Conservation (phyloP, 2,888 invertebrate species). For the Chesias legatella region DNA sequence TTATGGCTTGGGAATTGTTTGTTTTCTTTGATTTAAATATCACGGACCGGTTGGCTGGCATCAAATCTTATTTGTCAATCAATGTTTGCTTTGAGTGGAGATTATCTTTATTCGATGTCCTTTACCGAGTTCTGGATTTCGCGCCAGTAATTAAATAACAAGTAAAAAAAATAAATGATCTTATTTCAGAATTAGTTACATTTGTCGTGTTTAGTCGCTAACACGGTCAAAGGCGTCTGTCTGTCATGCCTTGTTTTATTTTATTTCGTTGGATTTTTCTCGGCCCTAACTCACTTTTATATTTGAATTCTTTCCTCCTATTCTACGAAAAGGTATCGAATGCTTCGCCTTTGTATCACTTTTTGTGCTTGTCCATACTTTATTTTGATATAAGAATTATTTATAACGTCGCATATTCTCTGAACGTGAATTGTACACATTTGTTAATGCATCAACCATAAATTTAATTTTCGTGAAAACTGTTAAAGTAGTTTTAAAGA, state of each 20-base stretch:
- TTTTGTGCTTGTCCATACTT: conserved; percentile 68
- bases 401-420: conserved; percentile 53
- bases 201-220: conserved; percentile 34
- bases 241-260: conserved; percentile 53
- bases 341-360: conserved; percentile 78
- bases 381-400: conserved; percentile 66
- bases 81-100: conserved; percentile 42
- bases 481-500: neutral
- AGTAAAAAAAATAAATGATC: conserved; percentile 2
- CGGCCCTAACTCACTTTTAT: conserved; percentile 61
- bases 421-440: conserved; percentile 43
- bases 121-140: conserved; percentile 13
- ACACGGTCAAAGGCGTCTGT: conserved; percentile 43
- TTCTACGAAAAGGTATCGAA: conserved; percentile 78
- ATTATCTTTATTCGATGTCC: conserved; percentile 31
- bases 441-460: neutral
- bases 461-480: conserved; percentile 2
- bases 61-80: conserved; percentile 63
- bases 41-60: conserved; percentile 59
- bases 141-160: conserved; percentile 11
- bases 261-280: conserved; percentile 64
- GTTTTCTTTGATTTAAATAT: conserved; percentile 72
- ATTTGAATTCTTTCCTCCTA: conserved; percentile 76
- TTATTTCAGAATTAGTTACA: conserved; percentile 11
- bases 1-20: conserved; percentile 65